phyloP scores from a whole-genome alignment of 2,888 invertebrate species.

The Incurvaria masculella region DNA sequence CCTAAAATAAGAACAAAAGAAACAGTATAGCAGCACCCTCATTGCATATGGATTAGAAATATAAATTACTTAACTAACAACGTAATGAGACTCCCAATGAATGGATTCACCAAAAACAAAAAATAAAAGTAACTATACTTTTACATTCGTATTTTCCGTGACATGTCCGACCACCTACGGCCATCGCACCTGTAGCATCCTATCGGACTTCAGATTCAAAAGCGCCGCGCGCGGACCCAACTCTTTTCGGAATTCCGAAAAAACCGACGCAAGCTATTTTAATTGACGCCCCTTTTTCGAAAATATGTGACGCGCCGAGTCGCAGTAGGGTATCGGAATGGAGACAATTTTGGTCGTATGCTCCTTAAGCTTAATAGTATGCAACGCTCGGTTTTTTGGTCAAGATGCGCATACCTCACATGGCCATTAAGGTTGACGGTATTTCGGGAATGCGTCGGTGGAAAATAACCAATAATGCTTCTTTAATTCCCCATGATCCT shows the following conservation, averaged over 20 bases:
- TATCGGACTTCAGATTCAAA: conserved; percentile 51
- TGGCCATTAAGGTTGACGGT: background rate
- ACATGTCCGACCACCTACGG: conserved; percentile 40
- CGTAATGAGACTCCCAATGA: no score
- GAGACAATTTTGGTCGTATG: conserved; percentile 30
- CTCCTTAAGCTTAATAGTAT: background rate
- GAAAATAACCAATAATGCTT: no score
- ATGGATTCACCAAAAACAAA: no score
- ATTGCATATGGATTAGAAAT: no score
- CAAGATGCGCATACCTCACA: background rate
- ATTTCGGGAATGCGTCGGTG: background rate
- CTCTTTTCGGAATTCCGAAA: conserved; percentile 26
- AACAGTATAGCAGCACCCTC: no score
- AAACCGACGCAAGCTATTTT: conserved; percentile 38
- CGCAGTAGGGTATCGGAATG: conserved; percentile 41
- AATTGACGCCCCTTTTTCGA: conserved; percentile 38
- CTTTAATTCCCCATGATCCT: no score
- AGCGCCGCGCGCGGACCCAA: conserved; percentile 33
- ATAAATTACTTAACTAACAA: no score
- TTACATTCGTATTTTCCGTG: conserved; percentile 25
- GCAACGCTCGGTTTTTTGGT: background rate
- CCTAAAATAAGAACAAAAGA: no score
- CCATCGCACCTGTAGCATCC: conserved; percentile 47
- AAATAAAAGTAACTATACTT: no score
- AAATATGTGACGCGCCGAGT: background rate